Percentiles rank a stretch among this genome's conserved stretches.
These are phyloP conservation scores for Melinaea menophilus DNA, from an alignment of 2,888 invertebrate species.

Conservation along the genomic window DNA sequence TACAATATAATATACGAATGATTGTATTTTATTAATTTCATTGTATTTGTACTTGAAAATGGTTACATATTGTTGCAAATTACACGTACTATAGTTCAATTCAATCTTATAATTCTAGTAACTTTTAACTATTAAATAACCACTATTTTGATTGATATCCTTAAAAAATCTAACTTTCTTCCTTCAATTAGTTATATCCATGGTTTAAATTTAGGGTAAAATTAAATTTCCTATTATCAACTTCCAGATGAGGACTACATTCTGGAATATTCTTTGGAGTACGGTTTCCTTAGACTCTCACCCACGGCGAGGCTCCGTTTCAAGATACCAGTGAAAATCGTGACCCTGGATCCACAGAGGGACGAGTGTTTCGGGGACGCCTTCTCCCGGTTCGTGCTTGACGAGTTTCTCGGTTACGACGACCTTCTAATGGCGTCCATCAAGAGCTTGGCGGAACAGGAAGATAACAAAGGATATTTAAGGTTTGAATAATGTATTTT, in stretches of 20 bases:
- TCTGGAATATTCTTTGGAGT: slow-evolving; percentile 98
- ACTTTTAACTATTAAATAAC: no score
- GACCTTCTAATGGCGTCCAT: slow-evolving; percentile 98
- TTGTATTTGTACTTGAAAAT: no score
- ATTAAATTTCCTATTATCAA: no score
- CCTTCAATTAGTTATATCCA: no score
- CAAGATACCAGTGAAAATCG: slow-evolving; percentile 94
- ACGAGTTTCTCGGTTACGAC: slow-evolving; percentile 97
- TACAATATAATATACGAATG: no score
- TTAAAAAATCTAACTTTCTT: no score
- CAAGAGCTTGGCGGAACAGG: slow-evolving; percentile 95
- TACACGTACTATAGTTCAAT: no score
- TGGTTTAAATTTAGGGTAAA: no score
- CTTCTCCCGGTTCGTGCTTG: slow-evolving; percentile 92
- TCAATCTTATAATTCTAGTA: no score
- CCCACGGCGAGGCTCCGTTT: slow-evolving; percentile 90
- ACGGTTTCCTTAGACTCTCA: slow-evolving; percentile 95
- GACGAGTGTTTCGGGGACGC: slow-evolving; percentile 97
- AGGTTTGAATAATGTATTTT: slow-evolving; percentile 73
- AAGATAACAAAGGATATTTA: slow-evolving; percentile 96
- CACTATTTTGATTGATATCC: no score
- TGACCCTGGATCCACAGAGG: slow-evolving; percentile 90
- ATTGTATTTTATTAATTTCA: no score
- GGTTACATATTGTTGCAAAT: no score
- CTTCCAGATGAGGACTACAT: slow-evolving; percentile 93